These are phyloP conservation scores for Eurytoma californica DNA, from an alignment of 2,888 invertebrate species.

Conservation along the genomic window DNA sequence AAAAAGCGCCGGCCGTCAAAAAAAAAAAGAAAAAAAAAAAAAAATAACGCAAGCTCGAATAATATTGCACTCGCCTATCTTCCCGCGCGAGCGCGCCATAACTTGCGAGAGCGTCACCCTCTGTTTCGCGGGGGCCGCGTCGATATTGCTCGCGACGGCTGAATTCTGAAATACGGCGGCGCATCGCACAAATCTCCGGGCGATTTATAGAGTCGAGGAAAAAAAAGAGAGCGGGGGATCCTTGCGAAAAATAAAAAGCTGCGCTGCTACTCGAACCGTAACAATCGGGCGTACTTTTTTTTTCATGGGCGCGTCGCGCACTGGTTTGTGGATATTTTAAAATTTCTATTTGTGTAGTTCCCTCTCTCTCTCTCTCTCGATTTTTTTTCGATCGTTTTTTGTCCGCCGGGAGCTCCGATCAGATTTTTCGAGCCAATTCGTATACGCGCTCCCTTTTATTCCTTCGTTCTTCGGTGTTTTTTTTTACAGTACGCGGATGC, in stretches of 20 bases:
- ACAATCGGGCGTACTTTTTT: conserved; percentile 31
- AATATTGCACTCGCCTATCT: conserved; percentile 44
- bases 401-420: conserved; percentile 16
- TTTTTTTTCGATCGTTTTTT: conserved; percentile 2
- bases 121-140: conserved; percentile 35
- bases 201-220: conserved; percentile 58
- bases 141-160: conserved; percentile 54
- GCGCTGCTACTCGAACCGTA: conserved; percentile 11
- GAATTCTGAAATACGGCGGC: conserved; percentile 58
- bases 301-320: conserved; percentile 38
- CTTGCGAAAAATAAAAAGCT: conserved; percentile 43
- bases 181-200: conserved; percentile 59
- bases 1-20: too few relatives aligned
- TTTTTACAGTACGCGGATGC: neutral
- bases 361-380: neutral
- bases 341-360: conserved; percentile 49
- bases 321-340: conserved; percentile 55
- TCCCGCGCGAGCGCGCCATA: conserved; percentile 25
- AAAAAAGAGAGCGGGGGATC: conserved; percentile 8
- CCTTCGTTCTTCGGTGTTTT: conserved; percentile 11
- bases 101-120: conserved; percentile 33
- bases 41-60: conserved; percentile 35
- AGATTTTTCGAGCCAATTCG: conserved; percentile 52
- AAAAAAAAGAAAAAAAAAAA: conserved; percentile 28
- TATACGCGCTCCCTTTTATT: conserved; percentile 29